These are phyloP conservation scores for Andrena trimmerana DNA, from an alignment of 2,888 invertebrate species.

Conservation along the genomic window DNA sequence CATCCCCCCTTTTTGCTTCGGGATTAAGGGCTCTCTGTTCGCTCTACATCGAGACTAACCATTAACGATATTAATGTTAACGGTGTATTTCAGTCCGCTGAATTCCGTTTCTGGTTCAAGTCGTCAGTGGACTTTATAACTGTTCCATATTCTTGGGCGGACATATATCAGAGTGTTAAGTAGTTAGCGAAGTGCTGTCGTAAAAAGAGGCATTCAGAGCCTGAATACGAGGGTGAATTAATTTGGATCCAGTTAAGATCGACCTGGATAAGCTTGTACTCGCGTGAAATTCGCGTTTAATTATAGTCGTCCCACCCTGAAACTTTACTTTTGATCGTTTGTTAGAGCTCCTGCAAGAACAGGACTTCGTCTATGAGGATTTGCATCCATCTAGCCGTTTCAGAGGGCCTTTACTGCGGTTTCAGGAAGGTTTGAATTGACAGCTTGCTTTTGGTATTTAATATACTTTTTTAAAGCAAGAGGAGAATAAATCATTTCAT, in stretches of 20 bases:
- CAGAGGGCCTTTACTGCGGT: not conserved
- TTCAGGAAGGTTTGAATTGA: not conserved
- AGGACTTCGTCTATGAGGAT: not conserved
- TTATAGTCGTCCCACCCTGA: not conserved
- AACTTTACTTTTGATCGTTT: not conserved
- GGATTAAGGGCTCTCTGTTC: constrained; percentile 5
- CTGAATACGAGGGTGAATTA: constrained; percentile 34
- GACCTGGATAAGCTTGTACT: constrained; percentile 3
- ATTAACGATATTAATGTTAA: constrained; percentile 10
- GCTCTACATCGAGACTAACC: constrained; percentile 30
- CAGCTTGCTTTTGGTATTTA: too few relatives aligned
- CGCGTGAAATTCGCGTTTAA: constrained; percentile 16
- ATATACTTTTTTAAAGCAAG: too few relatives aligned
- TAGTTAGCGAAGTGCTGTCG: constrained; percentile 27
- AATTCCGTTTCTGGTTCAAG: constrained; percentile 7
- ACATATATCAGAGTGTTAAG: constrained; percentile 32
- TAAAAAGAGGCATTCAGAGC: constrained; percentile 26
- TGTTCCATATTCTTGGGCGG: constrained; percentile 31
- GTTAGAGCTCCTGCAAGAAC: not conserved
- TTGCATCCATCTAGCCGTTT: not conserved
- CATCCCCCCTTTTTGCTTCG: not conserved
- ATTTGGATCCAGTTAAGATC: constrained; percentile 27
- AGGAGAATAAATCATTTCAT: too few relatives aligned
- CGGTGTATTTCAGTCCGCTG: constrained; percentile 1
- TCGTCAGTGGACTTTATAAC: constrained; percentile 23